A percentile compares a stretch with the other conserved stretches of the same genome.
Evolutionary conservation across 1,140 invertebrate genomes (phyloP).

Genomic region (Trichoplusia ni): DNA sequence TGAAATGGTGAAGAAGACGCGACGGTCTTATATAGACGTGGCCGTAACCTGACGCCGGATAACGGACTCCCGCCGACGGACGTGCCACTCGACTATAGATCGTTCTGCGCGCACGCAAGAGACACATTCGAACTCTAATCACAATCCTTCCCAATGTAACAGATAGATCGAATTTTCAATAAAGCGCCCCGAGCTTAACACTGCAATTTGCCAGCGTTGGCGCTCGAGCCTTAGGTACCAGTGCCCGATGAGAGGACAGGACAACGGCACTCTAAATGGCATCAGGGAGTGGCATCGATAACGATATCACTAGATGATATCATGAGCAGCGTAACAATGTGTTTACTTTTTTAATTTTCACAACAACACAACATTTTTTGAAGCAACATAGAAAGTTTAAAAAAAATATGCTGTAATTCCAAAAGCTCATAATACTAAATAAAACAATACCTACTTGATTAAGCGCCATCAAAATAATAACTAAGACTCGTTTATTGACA

Average conservation of each 20-base stretch:
- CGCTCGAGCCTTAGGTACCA: conserved; percentile 48
- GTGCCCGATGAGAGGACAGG: conserved; percentile 52
- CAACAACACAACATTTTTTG: no score
- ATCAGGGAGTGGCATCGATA: conserved; percentile 44
- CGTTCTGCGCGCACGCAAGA: conserved; percentile 51
- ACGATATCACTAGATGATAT: conserved; percentile 15
- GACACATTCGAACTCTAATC: conserved; percentile 35
- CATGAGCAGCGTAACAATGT: no score
- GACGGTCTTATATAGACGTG: conserved; percentile 79
- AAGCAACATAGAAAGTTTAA: background rate
- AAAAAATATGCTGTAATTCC: no score
- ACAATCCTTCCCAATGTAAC: conserved; percentile 55
- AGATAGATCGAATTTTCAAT: conserved; percentile 79
- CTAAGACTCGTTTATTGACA: no score
- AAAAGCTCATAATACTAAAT: no score
- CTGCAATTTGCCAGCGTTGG: conserved; percentile 69
- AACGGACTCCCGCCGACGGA: conserved; percentile 66
- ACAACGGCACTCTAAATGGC: conserved; percentile 62
- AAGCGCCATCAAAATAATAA: no score
- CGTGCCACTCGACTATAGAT: conserved; percentile 49
- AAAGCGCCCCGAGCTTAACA: conserved; percentile 72
- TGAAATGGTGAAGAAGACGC: conserved; percentile 80
- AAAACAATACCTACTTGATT: no score
- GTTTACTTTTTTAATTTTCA: no score
- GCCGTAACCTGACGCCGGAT: conserved; percentile 80